A percentile compares a stretch with the other conserved stretches of the same genome.
These are phyloP conservation scores for Cataglyphis altisquamis DNA, from an alignment of 2,888 invertebrate species.

Conservation along the genomic window DNA sequence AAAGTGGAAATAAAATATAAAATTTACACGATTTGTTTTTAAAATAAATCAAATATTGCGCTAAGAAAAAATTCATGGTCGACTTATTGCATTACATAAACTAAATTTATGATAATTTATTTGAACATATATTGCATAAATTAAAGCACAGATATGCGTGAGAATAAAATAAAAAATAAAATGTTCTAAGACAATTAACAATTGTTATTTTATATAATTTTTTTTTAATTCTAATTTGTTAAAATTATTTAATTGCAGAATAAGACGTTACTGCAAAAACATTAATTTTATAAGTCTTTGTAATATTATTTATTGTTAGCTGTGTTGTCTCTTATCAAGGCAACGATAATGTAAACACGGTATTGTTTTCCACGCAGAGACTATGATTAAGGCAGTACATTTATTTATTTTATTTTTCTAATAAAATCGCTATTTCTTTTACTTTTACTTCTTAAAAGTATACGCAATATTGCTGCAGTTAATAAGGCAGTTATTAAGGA, in stretches of 20 bases:
- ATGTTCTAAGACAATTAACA: neutral
- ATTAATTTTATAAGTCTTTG: slow-evolving; percentile 72
- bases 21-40: too few species aligned
- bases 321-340: slow-evolving; percentile 73
- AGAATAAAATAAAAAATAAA: neutral
- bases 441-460: neutral
- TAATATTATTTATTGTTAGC: slow-evolving; percentile 70
- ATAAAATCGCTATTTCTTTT: slow-evolving; percentile 2
- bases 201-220: neutral
- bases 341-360: slow-evolving; percentile 57
- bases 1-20: too few species aligned
- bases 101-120: slow-evolving; percentile 38
- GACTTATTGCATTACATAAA: slow-evolving; percentile 3
- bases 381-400: slow-evolving; percentile 78
- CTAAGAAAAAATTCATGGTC: too few species aligned
- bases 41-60: too few species aligned
- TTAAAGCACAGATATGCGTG: neutral
- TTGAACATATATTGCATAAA: slow-evolving; percentile 17
- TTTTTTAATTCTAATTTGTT: neutral
- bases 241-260: slow-evolving; percentile 36
- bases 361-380: slow-evolving; percentile 77
- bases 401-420: slow-evolving; percentile 14
- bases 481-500: neutral
- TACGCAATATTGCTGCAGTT: neutral
- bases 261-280: slow-evolving; percentile 35